Evolutionary conservation across 2,797 vertebrate species (phyloP).

Genomic region (Ciconia nigra): DNA sequence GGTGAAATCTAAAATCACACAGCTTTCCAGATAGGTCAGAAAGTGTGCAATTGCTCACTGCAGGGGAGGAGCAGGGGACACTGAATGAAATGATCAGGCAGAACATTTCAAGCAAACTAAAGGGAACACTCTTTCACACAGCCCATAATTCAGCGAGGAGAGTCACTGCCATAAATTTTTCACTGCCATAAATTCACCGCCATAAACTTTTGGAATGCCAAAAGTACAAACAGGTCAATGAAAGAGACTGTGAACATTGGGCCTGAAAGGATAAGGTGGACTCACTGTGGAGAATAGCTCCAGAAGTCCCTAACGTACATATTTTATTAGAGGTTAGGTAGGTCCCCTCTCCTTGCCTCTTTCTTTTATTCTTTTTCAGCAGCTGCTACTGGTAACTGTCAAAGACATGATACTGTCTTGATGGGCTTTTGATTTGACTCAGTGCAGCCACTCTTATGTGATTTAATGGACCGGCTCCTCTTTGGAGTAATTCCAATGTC

Average conservation of each 20-base stretch:
- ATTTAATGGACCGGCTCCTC: not conserved
- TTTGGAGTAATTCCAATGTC: not conserved
- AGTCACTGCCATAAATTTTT: not conserved
- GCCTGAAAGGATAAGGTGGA: not conserved
- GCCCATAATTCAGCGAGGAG: not conserved
- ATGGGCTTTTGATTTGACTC: slow-evolving; percentile 15
- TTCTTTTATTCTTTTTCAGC: not conserved
- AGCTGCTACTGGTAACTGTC: not conserved
- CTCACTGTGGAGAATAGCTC: not conserved
- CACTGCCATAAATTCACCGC: not conserved
- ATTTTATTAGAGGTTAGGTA: not conserved
- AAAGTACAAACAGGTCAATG: not conserved
- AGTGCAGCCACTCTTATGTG: not conserved
- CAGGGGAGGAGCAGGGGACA: not conserved
- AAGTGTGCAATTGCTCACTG: not conserved
- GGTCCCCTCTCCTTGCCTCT: not conserved
- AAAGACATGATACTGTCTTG: not conserved
- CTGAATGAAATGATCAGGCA: not conserved
- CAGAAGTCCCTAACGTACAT: not conserved
- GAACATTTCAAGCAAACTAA: not conserved
- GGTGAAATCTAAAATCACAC: not conserved
- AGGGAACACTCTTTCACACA: not conserved
- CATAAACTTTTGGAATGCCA: not conserved
- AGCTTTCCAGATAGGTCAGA: not conserved
- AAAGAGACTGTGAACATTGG: not conserved